Evolutionary conservation across 2,797 vertebrate genomes (phyloP).

Genomic region (Buphagus erythrorhynchus): DNA sequence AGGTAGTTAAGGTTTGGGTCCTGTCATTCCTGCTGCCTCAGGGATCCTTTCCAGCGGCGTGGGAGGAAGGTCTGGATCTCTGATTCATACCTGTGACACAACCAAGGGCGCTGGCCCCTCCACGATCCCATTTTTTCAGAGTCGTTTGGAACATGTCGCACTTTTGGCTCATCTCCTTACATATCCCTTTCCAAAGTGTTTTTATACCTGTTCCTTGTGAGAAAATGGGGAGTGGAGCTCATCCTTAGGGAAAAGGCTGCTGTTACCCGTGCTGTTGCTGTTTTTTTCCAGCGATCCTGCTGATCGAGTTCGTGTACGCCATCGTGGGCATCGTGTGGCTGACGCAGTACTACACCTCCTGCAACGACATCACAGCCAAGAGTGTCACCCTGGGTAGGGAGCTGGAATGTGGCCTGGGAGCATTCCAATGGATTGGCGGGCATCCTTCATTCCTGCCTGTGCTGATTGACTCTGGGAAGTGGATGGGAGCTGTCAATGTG

Average conservation of each 20-base stretch:
- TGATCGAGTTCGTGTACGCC: conserved; percentile 96
- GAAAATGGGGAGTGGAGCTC: neutral
- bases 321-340: conserved; percentile 98
- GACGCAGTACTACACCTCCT: conserved; percentile 95
- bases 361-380: conserved; percentile 96
- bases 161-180: neutral
- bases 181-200: neutral
- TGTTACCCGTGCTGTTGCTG: neutral
- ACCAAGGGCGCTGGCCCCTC: neutral
- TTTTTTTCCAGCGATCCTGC: conserved; percentile 86
- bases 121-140: neutral
- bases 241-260: neutral
- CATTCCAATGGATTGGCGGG: neutral
- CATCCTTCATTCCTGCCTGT: neutral
- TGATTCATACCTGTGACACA: neutral
- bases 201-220: neutral
- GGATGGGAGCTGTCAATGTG: neutral
- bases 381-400: conserved; percentile 93
- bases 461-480: neutral
- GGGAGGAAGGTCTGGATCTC: neutral
- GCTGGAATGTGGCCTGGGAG: neutral
- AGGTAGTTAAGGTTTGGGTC: neutral
- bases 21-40: neutral
- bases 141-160: rapidly evolving
- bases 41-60: neutral